Conservation (phyloP, 2,888 invertebrate genomes). For the Hydriomena furcata region DNA sequence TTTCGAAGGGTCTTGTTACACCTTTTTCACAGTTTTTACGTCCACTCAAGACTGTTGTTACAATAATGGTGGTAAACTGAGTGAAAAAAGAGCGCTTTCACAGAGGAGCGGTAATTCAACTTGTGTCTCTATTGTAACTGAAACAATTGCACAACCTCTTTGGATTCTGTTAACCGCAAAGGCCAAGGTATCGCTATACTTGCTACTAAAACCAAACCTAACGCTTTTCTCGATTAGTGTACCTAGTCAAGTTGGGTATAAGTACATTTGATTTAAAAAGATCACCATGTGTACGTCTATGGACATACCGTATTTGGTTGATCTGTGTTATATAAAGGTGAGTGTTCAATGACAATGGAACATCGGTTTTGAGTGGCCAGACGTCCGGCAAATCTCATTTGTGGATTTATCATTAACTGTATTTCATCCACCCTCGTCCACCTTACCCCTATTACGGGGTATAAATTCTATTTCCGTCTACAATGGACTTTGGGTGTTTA, state of each 20-base stretch:
- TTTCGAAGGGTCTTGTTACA: constrained; percentile 19
- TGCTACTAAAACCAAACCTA: too few relatives aligned
- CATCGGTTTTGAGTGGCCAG: constrained; percentile 78
- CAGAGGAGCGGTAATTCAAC: constrained; percentile 21
- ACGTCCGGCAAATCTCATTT: constrained; percentile 82
- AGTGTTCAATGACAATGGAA: constrained; percentile 77
- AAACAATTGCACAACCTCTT: constrained; percentile 19
- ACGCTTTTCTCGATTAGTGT: too few relatives aligned
- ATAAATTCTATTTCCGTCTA: constrained; percentile 78
- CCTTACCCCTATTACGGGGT: constrained; percentile 76
- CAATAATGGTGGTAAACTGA: constrained; percentile 22
- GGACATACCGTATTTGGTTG: constrained; percentile 60
- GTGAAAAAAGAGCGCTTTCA: constrained; percentile 20
- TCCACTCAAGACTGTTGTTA: constrained; percentile 21
- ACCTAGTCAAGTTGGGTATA: too few relatives aligned
- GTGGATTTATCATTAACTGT: constrained; percentile 83
- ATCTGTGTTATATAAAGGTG: constrained; percentile 75
- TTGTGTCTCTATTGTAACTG: constrained; percentile 22
- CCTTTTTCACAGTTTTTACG: constrained; percentile 25
- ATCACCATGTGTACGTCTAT: constrained; percentile 58
- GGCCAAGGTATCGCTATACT: background rate
- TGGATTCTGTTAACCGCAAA: constrained; percentile 13
- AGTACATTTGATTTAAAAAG: constrained; percentile 9
- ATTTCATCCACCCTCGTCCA: constrained; percentile 78
- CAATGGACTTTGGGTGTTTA: constrained; percentile 70